A percentile compares a stretch with the other conserved stretches of the same genome.
phyloP scores from a whole-genome alignment of 2,888 invertebrate genomes.

The Calliscelio sp. region DNA sequence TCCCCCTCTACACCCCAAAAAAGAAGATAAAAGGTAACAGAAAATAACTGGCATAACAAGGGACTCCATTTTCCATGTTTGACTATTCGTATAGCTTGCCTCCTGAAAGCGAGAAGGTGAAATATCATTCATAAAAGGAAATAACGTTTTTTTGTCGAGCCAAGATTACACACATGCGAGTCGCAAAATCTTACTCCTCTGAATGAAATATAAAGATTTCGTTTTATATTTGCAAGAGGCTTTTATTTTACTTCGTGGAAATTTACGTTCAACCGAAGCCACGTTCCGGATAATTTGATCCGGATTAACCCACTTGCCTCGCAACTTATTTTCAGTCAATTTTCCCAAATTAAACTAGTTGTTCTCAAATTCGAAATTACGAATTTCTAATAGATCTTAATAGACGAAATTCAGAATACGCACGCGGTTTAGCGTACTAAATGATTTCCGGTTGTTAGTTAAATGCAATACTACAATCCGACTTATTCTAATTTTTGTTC shows the following conservation, averaged over 20 bases:
- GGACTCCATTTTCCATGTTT: constrained; percentile 1
- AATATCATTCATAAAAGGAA: constrained; percentile 21
- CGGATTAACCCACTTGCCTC: constrained; percentile 30
- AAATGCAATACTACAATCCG: constrained; percentile 26
- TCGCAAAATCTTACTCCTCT: neutral
- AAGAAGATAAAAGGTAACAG: no score
- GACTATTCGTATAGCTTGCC: neutral
- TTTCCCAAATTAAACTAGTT: constrained; percentile 31
- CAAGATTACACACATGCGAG: neutral
- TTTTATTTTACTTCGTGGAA: constrained; percentile 13
- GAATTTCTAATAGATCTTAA: no score
- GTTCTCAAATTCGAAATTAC: neutral
- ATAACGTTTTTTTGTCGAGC: constrained; percentile 4
- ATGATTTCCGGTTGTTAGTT: constrained; percentile 51
- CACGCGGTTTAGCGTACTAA: constrained; percentile 42
- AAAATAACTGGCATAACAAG: constrained; percentile 8
- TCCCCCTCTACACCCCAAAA: no score
- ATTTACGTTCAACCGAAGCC: constrained; percentile 19
- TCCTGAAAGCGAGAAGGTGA: neutral
- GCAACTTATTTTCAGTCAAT: constrained; percentile 46
- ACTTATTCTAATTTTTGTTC: no score
- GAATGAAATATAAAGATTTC: constrained; percentile 29
- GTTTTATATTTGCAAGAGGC: neutral
- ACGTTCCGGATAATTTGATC: constrained; percentile 40
- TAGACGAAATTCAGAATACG: constrained; percentile 6